Evolutionary conservation across 2,113 vertebrate genomes (phyloP).

Genomic region (Dolichotis patagonum): DNA sequence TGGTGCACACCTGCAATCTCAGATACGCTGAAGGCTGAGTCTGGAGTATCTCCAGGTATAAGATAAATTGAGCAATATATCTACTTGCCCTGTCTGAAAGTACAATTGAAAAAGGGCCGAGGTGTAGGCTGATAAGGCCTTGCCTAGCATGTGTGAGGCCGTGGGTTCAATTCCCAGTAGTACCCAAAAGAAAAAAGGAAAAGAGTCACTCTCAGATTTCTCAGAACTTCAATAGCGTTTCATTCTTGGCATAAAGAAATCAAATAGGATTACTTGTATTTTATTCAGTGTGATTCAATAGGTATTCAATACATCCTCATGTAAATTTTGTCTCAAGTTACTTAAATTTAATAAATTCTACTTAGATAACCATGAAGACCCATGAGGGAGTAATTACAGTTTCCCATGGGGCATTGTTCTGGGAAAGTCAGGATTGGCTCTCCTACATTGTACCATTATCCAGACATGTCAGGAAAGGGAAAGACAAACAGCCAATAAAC

Average conservation of each 20-base stretch:
- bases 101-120: not conserved
- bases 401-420: not conserved
- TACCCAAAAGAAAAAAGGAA: not conserved
- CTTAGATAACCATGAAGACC: not conserved
- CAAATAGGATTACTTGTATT: not conserved
- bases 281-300: not conserved
- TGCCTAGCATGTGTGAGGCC: not conserved
- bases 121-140: not conserved
- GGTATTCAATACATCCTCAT: not conserved
- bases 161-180: not conserved
- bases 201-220: not conserved
- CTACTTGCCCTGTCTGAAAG: not conserved
- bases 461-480: slow-evolving; percentile 44
- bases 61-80: not conserved
- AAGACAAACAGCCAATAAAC: not conserved
- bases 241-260: slow-evolving; percentile 4
- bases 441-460: not conserved
- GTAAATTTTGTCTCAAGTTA: not conserved
- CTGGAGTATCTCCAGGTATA: not conserved
- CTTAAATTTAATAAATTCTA: not conserved
- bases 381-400: not conserved
- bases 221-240: not conserved
- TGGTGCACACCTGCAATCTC: not conserved
- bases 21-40: not conserved
- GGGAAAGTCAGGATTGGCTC: not conserved